Evolutionary conservation across 2,797 vertebrate species (phyloP).

Genomic region (Falco peregrinus): DNA sequence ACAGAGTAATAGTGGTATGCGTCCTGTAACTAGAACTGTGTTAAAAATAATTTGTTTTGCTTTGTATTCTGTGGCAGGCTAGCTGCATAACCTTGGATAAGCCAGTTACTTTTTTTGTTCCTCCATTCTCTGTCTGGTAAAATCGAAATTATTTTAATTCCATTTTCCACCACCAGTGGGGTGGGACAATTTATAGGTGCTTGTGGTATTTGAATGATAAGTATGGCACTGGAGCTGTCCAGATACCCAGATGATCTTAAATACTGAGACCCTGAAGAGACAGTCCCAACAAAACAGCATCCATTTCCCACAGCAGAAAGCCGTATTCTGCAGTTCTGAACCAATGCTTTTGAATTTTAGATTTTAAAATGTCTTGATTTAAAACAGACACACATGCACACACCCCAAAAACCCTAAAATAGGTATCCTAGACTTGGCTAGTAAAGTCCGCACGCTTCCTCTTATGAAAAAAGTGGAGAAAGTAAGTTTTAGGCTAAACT

Average conservation of each 20-base stretch:
- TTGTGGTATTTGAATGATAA: neutral
- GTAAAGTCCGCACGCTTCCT: neutral
- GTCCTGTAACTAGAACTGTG: neutral
- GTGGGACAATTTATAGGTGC: neutral
- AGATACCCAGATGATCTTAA: neutral
- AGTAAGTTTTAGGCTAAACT: neutral
- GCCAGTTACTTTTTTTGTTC: neutral
- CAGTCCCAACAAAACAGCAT: neutral
- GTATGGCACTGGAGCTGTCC: neutral
- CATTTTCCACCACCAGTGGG: neutral
- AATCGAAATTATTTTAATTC: neutral
- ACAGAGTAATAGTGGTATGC: neutral
- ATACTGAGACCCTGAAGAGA: neutral
- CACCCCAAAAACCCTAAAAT: fast-evolving
- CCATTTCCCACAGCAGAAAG: neutral
- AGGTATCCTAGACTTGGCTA: neutral
- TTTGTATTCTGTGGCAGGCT: neutral
- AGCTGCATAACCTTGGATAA: neutral
- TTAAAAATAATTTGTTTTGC: neutral
- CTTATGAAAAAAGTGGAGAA: neutral
- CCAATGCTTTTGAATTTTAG: neutral
- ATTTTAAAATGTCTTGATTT: neutral
- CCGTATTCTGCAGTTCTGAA: neutral
- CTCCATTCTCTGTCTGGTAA: neutral
- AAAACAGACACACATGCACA: neutral